Conservation (phyloP, 2,113 vertebrate species). For the Dromas ardeola region DNA sequence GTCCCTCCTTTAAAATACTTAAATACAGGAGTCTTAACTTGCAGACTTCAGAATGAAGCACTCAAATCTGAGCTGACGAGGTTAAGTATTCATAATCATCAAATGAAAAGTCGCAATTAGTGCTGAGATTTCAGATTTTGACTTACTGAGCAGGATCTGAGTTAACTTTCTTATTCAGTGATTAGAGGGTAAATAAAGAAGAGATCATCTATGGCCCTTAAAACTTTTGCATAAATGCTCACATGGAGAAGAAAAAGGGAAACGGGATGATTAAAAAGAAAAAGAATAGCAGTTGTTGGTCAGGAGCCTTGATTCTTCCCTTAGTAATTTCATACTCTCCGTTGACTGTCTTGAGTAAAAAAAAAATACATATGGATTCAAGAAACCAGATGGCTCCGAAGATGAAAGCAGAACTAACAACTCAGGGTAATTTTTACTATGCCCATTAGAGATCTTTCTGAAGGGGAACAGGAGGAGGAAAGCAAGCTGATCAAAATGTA, state of each 20-base stretch:
- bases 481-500: background rate
- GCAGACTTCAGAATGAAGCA: background rate
- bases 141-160: background rate
- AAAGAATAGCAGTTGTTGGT: background rate
- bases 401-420: constrained; percentile 27
- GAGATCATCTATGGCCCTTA: background rate
- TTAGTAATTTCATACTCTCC: background rate
- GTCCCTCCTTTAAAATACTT: background rate
- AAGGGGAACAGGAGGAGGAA: background rate
- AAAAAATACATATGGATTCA: background rate
- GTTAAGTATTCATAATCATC: background rate
- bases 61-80: background rate
- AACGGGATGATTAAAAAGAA: background rate
- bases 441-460: background rate
- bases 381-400: background rate
- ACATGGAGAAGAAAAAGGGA: background rate
- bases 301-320: background rate
- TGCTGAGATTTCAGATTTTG: background rate
- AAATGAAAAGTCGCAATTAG: background rate
- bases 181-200: background rate
- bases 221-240: background rate
- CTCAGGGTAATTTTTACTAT: background rate
- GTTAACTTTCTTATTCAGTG: background rate
- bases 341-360: background rate
- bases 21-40: background rate